Evolutionary conservation across 2,888 invertebrate species (phyloP), one percentile per base, ranked within the genome.

Genomic region (Melinaea menophilus): DNA sequence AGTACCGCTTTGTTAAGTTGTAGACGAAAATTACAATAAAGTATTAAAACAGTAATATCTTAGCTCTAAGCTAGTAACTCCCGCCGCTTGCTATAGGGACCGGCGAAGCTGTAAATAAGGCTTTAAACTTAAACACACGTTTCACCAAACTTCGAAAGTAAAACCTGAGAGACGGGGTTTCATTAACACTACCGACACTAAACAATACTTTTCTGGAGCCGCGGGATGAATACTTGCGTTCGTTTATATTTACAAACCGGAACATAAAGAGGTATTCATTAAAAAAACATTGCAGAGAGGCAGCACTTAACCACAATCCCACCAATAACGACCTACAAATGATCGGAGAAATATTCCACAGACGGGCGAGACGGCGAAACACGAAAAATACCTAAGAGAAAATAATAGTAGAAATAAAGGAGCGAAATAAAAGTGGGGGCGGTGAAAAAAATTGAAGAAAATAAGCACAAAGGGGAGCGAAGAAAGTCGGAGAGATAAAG

Each of bases 381-480:
- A 86, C 85, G 84, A 86, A 84, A 87, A 87, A 88, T 88, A 89
- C 85, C 87, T 87, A 87, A 85, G 82, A 88, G 84, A 86, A 87
- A 87, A 88, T 87, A 88, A 87, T 90, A 89, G 81, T 86, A 85
- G 85, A 84, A 84, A 80, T 84, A 85, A 85, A 87, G 82, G 82
- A 84, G 82, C 79, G 82, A 84, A 85, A 86, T 85, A 85, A 88
- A 86, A 86, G 84, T 83, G 85, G 84, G 84, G 84, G 80, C 78
- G 81, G 81, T 76, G 77, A 79, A 63, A 86, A 85, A 88, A 89
- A 88, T 83, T 88, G 82, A 81, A 85, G 86, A 88, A 88, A 89
- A 88, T 86, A 88, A 87, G 90, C 81, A 89, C 89, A 90, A 90
- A 87, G 88, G 87, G 85, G 86, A 85, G 80, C 79, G 81, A 85